A percentile compares a stretch with the other conserved stretches of the same genome.
Evolutionary conservation across 2,113 vertebrate genomes (phyloP).

Genomic region (Cololabis saira): DNA sequence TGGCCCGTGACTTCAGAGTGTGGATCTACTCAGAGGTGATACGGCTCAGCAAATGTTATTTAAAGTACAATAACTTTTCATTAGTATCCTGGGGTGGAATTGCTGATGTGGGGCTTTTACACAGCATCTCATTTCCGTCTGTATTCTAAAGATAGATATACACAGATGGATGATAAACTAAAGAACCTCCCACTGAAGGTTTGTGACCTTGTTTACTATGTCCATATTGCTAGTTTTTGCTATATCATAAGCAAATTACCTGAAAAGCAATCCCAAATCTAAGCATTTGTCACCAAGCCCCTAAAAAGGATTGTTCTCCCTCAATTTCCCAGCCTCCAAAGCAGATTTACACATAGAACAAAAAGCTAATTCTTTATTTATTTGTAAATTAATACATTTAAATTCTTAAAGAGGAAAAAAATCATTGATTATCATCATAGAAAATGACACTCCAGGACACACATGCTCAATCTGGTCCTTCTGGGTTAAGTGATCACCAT

Average conservation of each 20-base stretch:
- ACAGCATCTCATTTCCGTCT: not conserved
- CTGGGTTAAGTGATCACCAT: no score
- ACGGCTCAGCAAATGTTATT: slow-evolving; percentile 37
- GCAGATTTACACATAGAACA: no score
- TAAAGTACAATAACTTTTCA: slow-evolving; percentile 19
- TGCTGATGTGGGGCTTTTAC: not conserved
- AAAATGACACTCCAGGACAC: no score
- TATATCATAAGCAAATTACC: not conserved
- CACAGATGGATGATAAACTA: not conserved
- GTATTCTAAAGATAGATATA: not conserved
- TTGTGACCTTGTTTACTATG: not conserved
- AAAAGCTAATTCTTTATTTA: no score
- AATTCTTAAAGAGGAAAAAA: no score
- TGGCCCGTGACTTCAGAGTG: slow-evolving; percentile 46
- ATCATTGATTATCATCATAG: no score
- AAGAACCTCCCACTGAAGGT: not conserved
- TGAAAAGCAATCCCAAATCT: no score
- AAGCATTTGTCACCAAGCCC: no score
- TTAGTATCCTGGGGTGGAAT: slow-evolving; percentile 9
- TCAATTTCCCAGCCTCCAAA: no score
- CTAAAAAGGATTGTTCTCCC: no score
- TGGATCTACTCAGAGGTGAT: slow-evolving; percentile 23
- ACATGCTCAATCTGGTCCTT: no score
- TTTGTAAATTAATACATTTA: no score
- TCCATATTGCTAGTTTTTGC: not conserved